Percentiles rank a stretch among this genome's conserved stretches.
phyloP scores from a whole-genome alignment of 2,888 invertebrate species.

The Tiphia femorata region DNA sequence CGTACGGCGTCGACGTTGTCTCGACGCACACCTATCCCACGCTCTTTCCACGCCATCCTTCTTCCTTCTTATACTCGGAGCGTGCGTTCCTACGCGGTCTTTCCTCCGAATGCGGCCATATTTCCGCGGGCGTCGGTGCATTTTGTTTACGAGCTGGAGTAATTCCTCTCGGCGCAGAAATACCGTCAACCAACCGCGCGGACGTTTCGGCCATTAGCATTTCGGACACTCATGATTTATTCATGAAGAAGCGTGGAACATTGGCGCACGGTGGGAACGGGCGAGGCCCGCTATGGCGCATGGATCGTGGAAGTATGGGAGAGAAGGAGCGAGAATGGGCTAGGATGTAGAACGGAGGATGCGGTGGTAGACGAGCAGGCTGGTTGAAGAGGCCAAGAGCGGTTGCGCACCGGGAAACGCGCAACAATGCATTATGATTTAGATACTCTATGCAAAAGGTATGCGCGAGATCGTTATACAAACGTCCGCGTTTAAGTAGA shows the following conservation, averaged over 20 bases:
- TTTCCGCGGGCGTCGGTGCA: conserved; percentile 34
- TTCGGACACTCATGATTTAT: conserved; percentile 49
- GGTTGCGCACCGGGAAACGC: conserved; percentile 15
- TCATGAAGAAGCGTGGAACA: conserved; percentile 39
- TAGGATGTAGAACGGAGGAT: neutral
- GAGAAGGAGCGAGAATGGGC: neutral
- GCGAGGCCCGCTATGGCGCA: too few relatives aligned
- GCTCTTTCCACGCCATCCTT: too few relatives aligned
- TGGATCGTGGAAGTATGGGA: neutral
- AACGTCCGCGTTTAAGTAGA: conserved; percentile 42
- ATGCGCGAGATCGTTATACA: conserved; percentile 37
- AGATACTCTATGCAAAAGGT: conserved; percentile 39
- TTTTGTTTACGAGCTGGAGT: conserved; percentile 36
- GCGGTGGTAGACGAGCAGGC: neutral
- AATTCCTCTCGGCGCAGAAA: conserved; percentile 14
- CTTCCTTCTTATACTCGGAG: too few relatives aligned
- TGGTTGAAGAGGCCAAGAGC: neutral
- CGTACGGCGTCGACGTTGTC: too few relatives aligned
- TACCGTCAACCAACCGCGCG: conserved; percentile 12
- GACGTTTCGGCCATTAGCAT: conserved; percentile 47
- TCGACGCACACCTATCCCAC: too few relatives aligned
- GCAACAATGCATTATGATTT: conserved; percentile 48
- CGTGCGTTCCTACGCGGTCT: too few relatives aligned
- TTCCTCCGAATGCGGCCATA: conserved; percentile 13
- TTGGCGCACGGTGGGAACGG: conserved; percentile 1